Conservation (phyloP, 2,113 vertebrate species). For the Antigone vipio region DNA sequence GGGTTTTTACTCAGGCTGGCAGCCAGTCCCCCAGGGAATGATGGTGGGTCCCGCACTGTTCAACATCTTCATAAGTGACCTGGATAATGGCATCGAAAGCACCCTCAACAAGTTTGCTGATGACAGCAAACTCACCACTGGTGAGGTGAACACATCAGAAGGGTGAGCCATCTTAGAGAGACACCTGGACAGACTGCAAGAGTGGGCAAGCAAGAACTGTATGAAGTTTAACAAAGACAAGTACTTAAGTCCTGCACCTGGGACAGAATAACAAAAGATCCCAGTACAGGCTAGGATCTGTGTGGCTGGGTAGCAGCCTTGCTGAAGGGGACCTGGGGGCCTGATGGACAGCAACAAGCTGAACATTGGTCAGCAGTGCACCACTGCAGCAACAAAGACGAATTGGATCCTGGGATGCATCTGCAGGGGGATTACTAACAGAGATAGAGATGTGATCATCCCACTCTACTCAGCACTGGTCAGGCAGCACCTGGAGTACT, state of each 20-base stretch:
- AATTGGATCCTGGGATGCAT: background rate
- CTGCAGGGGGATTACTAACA: background rate
- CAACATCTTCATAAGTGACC: background rate
- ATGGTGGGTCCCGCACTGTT: background rate
- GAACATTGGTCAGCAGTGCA: background rate
- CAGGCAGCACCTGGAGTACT: background rate
- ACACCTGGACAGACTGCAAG: background rate
- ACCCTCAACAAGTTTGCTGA: background rate
- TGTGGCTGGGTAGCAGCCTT: background rate
- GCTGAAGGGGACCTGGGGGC: background rate
- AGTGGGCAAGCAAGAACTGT: background rate
- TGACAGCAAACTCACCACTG: fast-evolving
- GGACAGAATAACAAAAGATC: background rate
- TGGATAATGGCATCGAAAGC: background rate
- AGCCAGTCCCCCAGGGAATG: background rate
- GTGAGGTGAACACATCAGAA: background rate
- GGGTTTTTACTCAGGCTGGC: background rate
- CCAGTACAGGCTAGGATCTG: background rate
- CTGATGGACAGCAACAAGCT: background rate
- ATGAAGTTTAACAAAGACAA: background rate
- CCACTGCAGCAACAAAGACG: background rate
- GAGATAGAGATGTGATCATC: background rate
- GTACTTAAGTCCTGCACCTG: background rate
- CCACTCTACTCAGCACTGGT: background rate
- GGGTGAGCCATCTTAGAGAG: background rate